Evolutionary conservation across 2,113 vertebrate genomes (phyloP), one percentile per base, ranked within the genome.

Genomic region (Anguilla rostrata): DNA sequence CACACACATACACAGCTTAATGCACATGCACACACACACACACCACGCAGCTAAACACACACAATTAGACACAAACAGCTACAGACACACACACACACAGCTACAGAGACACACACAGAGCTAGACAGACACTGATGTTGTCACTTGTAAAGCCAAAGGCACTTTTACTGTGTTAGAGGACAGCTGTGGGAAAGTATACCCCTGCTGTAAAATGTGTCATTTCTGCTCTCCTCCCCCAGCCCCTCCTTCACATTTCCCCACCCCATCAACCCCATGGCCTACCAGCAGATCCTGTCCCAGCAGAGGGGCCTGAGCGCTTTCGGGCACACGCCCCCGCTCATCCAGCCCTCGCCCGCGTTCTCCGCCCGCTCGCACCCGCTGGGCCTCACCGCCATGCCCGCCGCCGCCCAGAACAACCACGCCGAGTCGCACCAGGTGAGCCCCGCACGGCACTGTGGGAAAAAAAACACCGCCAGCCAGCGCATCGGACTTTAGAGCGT

Each of bases 261-360:
- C 81, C 97, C 97, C 81, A 97, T 99, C 94, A 99, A 98, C 89
- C 98, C 98, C 0, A 90, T 98, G 94, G 96, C 98, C 0, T 99
- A 99, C 92, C 98, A 99, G 95, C 98, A 99, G 93, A 96, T 99
- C 83, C 90, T 99, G 92, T 97, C 93, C 87, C 98, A 99, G 92
- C 98, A 99, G 92, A 94, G 98, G 81, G 92, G 97, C 41, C 94
- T 99, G 85, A 98, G 95, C 83, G 96, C 98, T 43, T 99, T 99
- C 0, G 97, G 98, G 81, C 98, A 99, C 92, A 97, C 97, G 0
- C 97, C 98, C 5, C 97, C 98, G 22, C 92, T 99, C 87, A 94
- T 99, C 56, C 98, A 98, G 86, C 97, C 97, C 0, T 94, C 98
- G 0, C 95, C 97, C 0, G 96, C 97, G 0, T 97, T 97, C 86